These are phyloP conservation scores for Mustelus asterias DNA, from an alignment of 2,113 vertebrate species.

Conservation along the genomic window DNA sequence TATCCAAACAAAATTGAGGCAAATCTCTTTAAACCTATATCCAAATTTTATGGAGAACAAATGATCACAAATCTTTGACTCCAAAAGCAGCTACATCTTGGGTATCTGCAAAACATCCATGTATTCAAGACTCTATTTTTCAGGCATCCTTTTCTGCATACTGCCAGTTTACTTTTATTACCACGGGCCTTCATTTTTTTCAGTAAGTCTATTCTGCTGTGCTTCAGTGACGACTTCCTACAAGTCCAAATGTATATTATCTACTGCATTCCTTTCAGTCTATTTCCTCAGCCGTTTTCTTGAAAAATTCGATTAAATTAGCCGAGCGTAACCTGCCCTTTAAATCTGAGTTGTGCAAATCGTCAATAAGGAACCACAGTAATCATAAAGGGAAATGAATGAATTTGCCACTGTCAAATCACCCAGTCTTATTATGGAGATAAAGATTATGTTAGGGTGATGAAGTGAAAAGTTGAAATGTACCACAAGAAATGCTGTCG, in stretches of 20 bases:
- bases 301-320: conserved; percentile 27
- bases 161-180: neutral
- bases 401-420: neutral
- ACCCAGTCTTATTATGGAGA: neutral
- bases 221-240: neutral
- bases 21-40: neutral
- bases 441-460: neutral
- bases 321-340: neutral
- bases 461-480: neutral
- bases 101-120: neutral
- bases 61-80: neutral
- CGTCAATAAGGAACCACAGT: conserved; percentile 30
- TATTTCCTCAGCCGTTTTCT: neutral
- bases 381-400: conserved; percentile 10
- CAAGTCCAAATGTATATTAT: neutral
- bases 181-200: neutral
- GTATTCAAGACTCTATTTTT: neutral
- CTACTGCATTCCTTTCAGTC: neutral
- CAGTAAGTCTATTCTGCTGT: neutral
- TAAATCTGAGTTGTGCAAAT: neutral
- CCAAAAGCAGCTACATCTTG: neutral
- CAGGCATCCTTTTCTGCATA: neutral
- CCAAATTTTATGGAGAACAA: neutral
- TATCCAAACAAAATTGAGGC: neutral
- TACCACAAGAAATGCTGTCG: neutral